Evolutionary conservation across 2,113 vertebrate species (phyloP), one percentile per base, ranked within the genome.

Genomic region (Pyxicephalus adspersus): DNA sequence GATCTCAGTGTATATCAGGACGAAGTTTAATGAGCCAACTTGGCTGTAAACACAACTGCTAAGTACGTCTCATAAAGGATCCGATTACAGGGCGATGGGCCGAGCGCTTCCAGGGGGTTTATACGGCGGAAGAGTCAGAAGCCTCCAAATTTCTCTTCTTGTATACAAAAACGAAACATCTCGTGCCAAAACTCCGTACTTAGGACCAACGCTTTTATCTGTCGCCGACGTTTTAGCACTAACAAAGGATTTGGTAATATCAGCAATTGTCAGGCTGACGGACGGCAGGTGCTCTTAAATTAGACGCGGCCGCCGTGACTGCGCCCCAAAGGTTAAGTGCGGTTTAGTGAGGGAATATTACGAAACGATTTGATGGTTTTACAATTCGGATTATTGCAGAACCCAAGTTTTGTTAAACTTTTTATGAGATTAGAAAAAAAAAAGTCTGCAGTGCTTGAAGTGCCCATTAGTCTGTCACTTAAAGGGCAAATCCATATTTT

Each of bases 131-230:
- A 5, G 71, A 13, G 34, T 77, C n/a, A 26, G 50, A 88, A 70
- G 54, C 7, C 4, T 76, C 15, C 3, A 0, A 23, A 76, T 63
- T 50, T 4, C 83, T 11, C 0, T 34, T 20, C n/a, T 23, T 51
- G 9, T 68, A 55, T 55, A 68, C 63, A 65, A 28, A 20, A n/a
- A 71, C 31, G 20, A 29, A 77, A 60, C 26, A 80, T 84, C 82
- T 83, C 31, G 20, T 84, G 66, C 81, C 84, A 58, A n/a, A 22
- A 2, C 19, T 19, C 71, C 25, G 64, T 52, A 26, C 45, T 83
- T 18, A 16, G 52, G 68, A 63, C 65, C 63, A 13, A 57, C 8
- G 25, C 84, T 85, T 84, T 86, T 84, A 84, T 86, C 58, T 77
- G 1, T 1, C 3, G 13, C 52, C 34, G 22, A 19, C 80, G 31